Conservation (phyloP, 2,797 vertebrate species). For the Galago senegalensis region DNA sequence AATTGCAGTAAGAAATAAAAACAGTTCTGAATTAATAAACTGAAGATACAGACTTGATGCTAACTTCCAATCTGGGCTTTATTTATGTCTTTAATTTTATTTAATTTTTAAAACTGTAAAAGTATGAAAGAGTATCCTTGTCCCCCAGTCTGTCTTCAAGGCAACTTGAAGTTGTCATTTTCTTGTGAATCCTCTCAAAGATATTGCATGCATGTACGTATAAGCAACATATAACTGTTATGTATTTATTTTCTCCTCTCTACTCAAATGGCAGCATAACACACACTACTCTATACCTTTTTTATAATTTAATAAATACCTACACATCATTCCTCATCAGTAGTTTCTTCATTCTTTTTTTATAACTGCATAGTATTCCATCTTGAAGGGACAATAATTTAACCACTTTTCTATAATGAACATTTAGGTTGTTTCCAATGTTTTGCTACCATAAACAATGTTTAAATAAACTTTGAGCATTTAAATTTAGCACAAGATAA, state of each 20-base stretch:
- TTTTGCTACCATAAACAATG: slow-evolving; percentile 33
- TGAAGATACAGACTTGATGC: slow-evolving; percentile 34
- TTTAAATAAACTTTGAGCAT: neutral
- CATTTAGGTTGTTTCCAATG: slow-evolving; percentile 11
- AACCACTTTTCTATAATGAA: slow-evolving; percentile 47
- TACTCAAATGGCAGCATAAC: neutral
- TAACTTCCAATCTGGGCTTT: slow-evolving; percentile 14
- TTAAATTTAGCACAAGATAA: slow-evolving; percentile 25
- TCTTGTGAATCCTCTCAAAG: slow-evolving; percentile 45
- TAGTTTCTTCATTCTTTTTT: slow-evolving; percentile 37
- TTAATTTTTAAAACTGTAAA: slow-evolving; percentile 62
- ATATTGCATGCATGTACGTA: neutral
- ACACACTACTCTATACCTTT: neutral
- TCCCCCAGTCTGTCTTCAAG: neutral
- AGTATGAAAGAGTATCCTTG: neutral
- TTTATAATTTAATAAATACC: neutral
- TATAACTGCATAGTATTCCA: neutral
- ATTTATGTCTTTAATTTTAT: slow-evolving; percentile 32
- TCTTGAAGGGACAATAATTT: slow-evolving; percentile 29
- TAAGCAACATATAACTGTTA: neutral
- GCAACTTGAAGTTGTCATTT: slow-evolving; percentile 31
- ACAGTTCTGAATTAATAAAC: slow-evolving; percentile 64
- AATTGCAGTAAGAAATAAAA: slow-evolving; percentile 66
- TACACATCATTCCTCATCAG: neutral
- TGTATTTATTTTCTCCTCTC: neutral